Evolutionary conservation across 2,888 invertebrate species (phyloP).

Genomic region (Empis livida): DNA sequence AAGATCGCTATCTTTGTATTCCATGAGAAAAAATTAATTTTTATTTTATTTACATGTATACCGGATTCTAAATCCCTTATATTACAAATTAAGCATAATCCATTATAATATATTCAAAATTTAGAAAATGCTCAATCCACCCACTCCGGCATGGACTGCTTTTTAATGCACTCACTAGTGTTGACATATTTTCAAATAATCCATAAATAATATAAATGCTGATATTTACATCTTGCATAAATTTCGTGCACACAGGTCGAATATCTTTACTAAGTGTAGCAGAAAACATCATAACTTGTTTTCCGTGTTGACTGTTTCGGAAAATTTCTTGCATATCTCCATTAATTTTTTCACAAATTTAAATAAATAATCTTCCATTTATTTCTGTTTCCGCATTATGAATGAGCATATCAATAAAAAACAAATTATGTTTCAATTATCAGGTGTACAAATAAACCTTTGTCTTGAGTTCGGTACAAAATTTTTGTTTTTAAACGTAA

Average conservation of each 20-base stretch:
- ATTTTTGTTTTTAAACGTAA: constrained; percentile 85
- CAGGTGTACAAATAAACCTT: constrained; percentile 80
- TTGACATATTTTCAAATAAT: constrained; percentile 17
- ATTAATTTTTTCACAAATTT: not conserved
- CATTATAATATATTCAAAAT: too few species aligned
- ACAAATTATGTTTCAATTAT: constrained; percentile 73
- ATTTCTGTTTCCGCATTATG: constrained; percentile 85
- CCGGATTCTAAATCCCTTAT: too few species aligned
- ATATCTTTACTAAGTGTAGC: constrained; percentile 99
- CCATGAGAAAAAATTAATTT: too few species aligned
- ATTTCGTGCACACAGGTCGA: constrained; percentile 98
- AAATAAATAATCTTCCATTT: constrained; percentile 51
- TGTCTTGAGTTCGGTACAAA: constrained; percentile 85
- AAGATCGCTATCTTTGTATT: too few species aligned
- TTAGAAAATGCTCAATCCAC: not conserved
- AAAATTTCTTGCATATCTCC: constrained; percentile 99
- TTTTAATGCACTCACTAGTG: not conserved
- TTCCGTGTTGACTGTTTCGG: constrained; percentile 95
- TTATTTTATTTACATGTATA: too few species aligned
- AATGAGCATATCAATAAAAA: constrained; percentile 76
- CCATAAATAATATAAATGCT: constrained; percentile 65
- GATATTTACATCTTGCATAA: constrained; percentile 96
- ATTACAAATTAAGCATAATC: too few species aligned
- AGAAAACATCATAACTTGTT: constrained; percentile 99
- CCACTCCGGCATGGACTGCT: constrained; percentile 6